Conservation (phyloP, 1,140 invertebrate genomes). For the Drosophila athabasca region DNA sequence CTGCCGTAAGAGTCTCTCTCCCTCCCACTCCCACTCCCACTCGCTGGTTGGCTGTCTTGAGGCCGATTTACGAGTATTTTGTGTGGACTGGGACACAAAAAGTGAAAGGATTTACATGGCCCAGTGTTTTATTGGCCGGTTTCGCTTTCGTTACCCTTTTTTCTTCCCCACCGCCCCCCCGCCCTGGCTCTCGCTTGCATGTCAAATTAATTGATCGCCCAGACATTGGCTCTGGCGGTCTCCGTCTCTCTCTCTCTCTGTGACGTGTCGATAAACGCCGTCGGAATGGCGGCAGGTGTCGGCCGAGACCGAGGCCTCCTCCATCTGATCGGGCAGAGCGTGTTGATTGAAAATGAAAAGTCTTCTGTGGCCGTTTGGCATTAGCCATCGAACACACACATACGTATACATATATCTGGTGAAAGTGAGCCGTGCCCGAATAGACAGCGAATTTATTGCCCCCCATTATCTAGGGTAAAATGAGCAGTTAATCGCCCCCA, state of each 20-base stretch:
- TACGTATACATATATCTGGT: constrained; percentile 17
- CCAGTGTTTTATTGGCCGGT: constrained; percentile 40
- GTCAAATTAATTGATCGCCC: constrained; percentile 74
- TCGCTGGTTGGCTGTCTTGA: not conserved
- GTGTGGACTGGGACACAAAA: constrained; percentile 36
- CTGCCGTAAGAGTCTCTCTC: not conserved
- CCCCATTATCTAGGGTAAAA: constrained; percentile 46
- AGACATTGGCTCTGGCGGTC: constrained; percentile 18
- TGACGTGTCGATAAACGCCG: constrained; percentile 47
- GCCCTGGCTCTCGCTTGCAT: constrained; percentile 48
- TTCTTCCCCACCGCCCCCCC: not conserved
- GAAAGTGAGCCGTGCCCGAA: constrained; percentile 52
- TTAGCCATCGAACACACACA: constrained; percentile 7
- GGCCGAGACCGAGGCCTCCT: constrained; percentile 18
- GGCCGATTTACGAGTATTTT: constrained; percentile 59
- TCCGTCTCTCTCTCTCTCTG: not conserved
- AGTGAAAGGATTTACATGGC: constrained; percentile 70
- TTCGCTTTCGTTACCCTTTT: constrained; percentile 59
- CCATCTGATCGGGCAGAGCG: constrained; percentile 33
- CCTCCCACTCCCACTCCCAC: no score
- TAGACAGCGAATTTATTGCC: constrained; percentile 51
- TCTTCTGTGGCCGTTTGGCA: constrained; percentile 36
- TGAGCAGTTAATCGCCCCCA: constrained; percentile 53
- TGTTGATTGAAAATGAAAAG: constrained; percentile 64
- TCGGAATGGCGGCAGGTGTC: constrained; percentile 55